phyloP scores from a whole-genome alignment of 2,888 invertebrate genomes.

The Ochropacha duplaris region DNA sequence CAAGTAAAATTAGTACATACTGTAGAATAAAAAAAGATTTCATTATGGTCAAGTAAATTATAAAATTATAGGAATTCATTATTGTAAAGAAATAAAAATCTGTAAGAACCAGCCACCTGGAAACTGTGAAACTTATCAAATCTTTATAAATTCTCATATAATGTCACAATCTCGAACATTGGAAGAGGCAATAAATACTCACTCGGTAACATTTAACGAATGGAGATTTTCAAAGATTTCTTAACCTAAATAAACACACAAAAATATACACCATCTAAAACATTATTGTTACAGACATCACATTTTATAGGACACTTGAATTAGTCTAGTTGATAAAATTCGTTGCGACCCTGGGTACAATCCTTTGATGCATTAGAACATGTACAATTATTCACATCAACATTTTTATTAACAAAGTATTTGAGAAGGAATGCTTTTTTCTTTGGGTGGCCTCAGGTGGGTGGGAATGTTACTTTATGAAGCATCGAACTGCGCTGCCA shows the following conservation, averaged over 20 bases:
- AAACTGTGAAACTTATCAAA: neutral
- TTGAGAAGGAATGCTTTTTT: constrained; percentile 66
- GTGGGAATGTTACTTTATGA: constrained; percentile 59
- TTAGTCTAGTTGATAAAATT: constrained; percentile 75
- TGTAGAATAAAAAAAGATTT: constrained; percentile 22
- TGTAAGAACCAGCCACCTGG: constrained; percentile 9
- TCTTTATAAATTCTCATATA: neutral
- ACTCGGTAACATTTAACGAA: constrained; percentile 76
- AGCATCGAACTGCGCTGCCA: constrained; percentile 74
- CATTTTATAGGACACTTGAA: constrained; percentile 75
- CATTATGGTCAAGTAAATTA: constrained; percentile 18
- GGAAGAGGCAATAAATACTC: constrained; percentile 15
- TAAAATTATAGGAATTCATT: constrained; percentile 12
- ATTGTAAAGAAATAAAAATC: constrained; percentile 20
- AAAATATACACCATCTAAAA: constrained; percentile 80
- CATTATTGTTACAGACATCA: constrained; percentile 81
- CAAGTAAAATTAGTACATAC: constrained; percentile 28
- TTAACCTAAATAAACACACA: constrained; percentile 79
- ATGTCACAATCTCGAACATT: constrained; percentile 8
- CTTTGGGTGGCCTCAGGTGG: constrained; percentile 48
- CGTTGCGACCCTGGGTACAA: constrained; percentile 71
- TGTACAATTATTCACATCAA: constrained; percentile 47
- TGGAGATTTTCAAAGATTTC: constrained; percentile 50
- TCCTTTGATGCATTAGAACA: constrained; percentile 49
- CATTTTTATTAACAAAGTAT: constrained; percentile 23